A percentile compares a stretch with the other conserved stretches of the same genome.
Conservation (phyloP, 2,113 vertebrate species). For the Dromiciops gliroides region DNA sequence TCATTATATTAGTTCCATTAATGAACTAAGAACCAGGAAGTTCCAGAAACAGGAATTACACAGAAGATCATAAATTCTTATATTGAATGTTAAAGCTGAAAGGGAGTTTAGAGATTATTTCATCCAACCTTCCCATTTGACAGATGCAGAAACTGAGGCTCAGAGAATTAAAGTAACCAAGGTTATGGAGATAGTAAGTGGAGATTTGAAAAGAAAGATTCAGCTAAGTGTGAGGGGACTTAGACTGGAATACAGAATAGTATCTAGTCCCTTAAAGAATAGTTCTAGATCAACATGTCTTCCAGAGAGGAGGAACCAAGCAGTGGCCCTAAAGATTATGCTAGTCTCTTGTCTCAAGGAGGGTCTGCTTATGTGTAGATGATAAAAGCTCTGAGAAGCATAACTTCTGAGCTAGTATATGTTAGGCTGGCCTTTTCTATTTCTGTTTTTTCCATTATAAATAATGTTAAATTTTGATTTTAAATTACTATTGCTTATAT, state of each 20-base stretch:
- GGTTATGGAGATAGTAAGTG: neutral
- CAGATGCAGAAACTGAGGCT: neutral
- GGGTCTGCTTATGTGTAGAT: neutral
- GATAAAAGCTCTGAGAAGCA: neutral
- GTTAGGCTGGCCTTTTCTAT: neutral
- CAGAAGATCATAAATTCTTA: neutral
- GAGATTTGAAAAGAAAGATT: neutral
- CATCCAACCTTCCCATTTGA: neutral
- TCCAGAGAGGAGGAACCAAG: neutral
- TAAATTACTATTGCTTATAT: neutral
- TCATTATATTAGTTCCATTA: neutral
- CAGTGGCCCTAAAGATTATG: neutral
- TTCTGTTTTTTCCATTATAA: neutral
- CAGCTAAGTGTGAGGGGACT: neutral
- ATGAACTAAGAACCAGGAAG: neutral
- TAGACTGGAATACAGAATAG: neutral
- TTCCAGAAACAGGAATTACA: neutral
- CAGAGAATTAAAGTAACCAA: neutral
- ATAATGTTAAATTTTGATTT: neutral
- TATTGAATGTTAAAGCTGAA: neutral
- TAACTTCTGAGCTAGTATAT: neutral
- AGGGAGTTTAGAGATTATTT: neutral
- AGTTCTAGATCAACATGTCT: neutral
- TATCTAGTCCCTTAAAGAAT: neutral
- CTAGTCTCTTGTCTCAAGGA: neutral